Evolutionary conservation across 2,113 vertebrate species (phyloP), one percentile per base, ranked within the genome.

Genomic region (Oreotrochilus melanogaster): DNA sequence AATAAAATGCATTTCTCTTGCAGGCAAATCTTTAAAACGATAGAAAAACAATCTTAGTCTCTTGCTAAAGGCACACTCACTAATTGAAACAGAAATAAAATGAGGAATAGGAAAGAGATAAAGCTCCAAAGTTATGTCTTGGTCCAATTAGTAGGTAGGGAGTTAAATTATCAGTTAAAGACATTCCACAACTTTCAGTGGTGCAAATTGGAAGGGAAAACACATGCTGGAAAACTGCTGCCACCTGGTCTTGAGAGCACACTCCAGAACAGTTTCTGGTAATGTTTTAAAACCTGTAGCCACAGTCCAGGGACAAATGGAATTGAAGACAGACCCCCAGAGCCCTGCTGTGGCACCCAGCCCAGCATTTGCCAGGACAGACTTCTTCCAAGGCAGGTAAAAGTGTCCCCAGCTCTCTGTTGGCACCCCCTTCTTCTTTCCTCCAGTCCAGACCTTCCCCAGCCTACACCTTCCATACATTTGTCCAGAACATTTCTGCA

Each of bases 41-140:
- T 50, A 96, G 73, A 67, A 95, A 93, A 92, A 95, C 95, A 94
- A 89, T 95, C 92, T 84, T 48, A 78, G 60, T 17, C 71, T 95
- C 95, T 93, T 95, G 93, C 94, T 91, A 83, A 95, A 96, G 96
- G 91, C 85, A 81, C 58, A 78, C 43, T 89, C 39, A 25, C 82
- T 95, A 95, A 97, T 81, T 95, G 93, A 96, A 92, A 84, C 72
- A 71, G 87, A 96, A 97, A 92, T 95, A 96, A 96, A 97, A 96
- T 37, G 61, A 50, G 70, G 64, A 96, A 88, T 76, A 83, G 64
- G 87, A 89, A 96, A 76, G 86, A 95, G 83, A 97, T 89, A 89
- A 96, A 96, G 80, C 93, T 87, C 89, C 56, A 70, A 83, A 97
- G 96, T 94, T 92, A 79, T 83, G 71, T 45, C 74, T 94, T 90